phyloP scores from a whole-genome alignment of 2,888 invertebrate genomes.

The Diaperis boleti region DNA sequence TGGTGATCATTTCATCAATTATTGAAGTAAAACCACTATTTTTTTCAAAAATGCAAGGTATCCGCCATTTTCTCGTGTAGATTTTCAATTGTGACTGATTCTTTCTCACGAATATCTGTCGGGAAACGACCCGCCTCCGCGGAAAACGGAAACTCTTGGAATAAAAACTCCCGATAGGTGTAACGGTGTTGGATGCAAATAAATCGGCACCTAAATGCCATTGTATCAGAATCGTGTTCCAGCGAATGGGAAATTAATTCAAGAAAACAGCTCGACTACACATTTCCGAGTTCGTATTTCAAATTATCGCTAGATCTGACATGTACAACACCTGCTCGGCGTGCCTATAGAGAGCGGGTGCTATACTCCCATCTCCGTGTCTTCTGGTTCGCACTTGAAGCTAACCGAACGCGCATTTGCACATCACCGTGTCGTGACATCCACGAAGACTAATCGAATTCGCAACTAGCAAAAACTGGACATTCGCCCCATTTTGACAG shows the following conservation, averaged over 20 bases:
- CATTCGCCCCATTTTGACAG: conserved; percentile 18
- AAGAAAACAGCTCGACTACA: conserved; percentile 59
- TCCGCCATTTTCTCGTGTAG: too few relatives aligned
- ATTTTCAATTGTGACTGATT: not conserved
- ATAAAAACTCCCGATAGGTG: not conserved
- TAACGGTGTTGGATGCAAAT: conserved; percentile 51
- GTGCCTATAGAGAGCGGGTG: conserved; percentile 44
- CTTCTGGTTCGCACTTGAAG: conserved; percentile 32
- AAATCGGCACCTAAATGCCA: conserved; percentile 55
- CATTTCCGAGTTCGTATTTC: conserved; percentile 65
- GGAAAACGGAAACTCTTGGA: not conserved
- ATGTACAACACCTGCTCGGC: conserved; percentile 62
- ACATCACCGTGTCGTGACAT: conserved; percentile 40
- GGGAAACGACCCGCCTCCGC: not conserved
- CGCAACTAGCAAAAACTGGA: conserved; percentile 10
- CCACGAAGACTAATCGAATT: conserved; percentile 35
- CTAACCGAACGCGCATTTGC: conserved; percentile 32
- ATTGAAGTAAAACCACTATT: too few relatives aligned
- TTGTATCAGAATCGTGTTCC: conserved; percentile 59
- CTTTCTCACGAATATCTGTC: not conserved
- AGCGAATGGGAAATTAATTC: conserved; percentile 65
- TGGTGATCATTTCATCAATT: too few relatives aligned
- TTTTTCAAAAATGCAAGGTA: too few relatives aligned
- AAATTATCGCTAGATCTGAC: conserved; percentile 65
- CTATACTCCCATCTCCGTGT: conserved; percentile 45